Evolutionary conservation across 2,888 invertebrate species (phyloP).

Genomic region (Thymelicus sylvestris): DNA sequence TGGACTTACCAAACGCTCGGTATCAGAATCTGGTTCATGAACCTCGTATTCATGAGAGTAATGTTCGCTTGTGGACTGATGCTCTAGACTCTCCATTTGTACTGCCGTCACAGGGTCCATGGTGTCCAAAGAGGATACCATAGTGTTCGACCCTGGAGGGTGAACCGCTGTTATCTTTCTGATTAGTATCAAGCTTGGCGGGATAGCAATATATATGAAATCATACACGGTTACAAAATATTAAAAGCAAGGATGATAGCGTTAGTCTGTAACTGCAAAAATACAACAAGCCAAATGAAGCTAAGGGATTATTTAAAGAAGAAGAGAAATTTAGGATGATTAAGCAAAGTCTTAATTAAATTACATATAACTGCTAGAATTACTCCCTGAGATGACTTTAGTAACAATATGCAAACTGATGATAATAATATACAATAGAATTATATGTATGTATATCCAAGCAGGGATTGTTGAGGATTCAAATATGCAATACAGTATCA

Average conservation of each 20-base stretch:
- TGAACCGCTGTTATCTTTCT: conserved; percentile 80
- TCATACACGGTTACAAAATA: conserved; percentile 27
- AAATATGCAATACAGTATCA: too few species aligned
- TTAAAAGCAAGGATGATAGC: conserved; percentile 49
- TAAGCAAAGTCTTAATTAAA: too few species aligned
- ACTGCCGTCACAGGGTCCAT: conserved; percentile 85
- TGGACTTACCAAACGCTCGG: conserved; percentile 73
- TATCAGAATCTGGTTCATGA: conserved; percentile 80
- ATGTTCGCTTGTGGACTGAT: conserved; percentile 77
- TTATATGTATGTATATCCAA: too few species aligned
- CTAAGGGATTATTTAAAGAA: background rate
- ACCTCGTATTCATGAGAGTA: conserved; percentile 76
- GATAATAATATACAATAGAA: too few species aligned
- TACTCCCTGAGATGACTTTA: too few species aligned
- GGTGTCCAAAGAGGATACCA: conserved; percentile 91
- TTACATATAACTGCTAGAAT: too few species aligned
- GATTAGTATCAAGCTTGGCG: conserved; percentile 80
- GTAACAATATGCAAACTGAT: too few species aligned
- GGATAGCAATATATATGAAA: conserved; percentile 55
- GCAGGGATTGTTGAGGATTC: too few species aligned
- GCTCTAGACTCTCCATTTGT: conserved; percentile 78
- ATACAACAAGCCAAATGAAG: conserved; percentile 22
- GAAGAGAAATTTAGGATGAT: too few species aligned
- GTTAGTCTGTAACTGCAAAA: conserved; percentile 39
- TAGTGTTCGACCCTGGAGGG: conserved; percentile 90